Evolutionary conservation across 2,797 vertebrate genomes (phyloP).

Genomic region (Rhyacichthys aspro): DNA sequence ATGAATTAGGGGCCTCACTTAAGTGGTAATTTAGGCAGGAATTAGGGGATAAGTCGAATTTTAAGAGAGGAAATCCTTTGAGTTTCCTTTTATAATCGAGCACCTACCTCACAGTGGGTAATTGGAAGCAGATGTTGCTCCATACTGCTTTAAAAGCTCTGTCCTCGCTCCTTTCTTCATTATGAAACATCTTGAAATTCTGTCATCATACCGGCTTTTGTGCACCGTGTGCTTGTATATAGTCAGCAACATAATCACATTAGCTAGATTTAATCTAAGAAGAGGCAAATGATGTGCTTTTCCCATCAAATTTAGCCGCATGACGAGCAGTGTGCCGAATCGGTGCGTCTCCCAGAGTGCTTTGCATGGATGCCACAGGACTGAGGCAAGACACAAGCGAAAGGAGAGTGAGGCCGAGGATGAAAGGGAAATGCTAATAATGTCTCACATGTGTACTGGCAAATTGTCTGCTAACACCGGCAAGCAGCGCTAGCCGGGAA

Average conservation of each 20-base stretch:
- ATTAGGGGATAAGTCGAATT: conserved; percentile 79
- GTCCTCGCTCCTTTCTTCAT: conserved; percentile 14
- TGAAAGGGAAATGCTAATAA: conserved; percentile 77
- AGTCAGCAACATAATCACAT: conserved; percentile 73
- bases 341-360: conserved; percentile 60
- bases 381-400: conserved; percentile 43
- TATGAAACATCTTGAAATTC: conserved; percentile 75
- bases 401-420: conserved; percentile 55
- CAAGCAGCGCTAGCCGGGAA: conserved; percentile 58
- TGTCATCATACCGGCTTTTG: conserved; percentile 72
- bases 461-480: conserved; percentile 75
- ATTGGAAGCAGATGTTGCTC: conserved; percentile 81
- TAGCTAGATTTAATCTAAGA: conserved; percentile 78
- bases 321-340: conserved; percentile 65
- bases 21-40: conserved; percentile 80
- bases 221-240: conserved; percentile 42
- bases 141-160: conserved; percentile 61
- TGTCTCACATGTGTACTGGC: conserved; percentile 77
- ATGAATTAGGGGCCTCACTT: conserved; percentile 79
- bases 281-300: conserved; percentile 72
- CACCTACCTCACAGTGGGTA: conserved; percentile 78
- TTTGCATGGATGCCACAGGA: conserved; percentile 66
- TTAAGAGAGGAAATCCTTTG: conserved; percentile 79
- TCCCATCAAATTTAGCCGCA: conserved; percentile 72
- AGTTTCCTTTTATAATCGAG: conserved; percentile 79